Base-by-base conservation (phyloP, 2,113 vertebrate genomes). In the Sorex fumeus region DNA sequence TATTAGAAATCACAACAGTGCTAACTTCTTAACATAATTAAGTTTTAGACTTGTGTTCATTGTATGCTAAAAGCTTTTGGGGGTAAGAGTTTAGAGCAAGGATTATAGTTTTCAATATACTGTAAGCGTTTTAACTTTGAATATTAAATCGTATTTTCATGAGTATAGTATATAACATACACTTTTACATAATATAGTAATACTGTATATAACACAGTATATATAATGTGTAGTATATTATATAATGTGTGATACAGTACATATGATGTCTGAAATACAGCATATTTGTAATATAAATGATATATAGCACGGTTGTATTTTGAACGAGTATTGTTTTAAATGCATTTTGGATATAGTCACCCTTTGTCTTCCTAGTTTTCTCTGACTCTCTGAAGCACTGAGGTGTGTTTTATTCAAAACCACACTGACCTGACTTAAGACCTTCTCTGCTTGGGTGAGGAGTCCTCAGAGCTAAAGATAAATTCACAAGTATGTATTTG, bases 261-360 rank as follows among this genome's bases (percentile, higher is more conserved):
- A 53, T 53, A 15, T 53, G 9, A 13, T 53, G 50, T 19, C 53
- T 53, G 53, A 8, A 53, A 53, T 53, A 12, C 18, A 53, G 13
- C 53, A 53, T 53, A 53, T 53, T 15, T 53, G 15, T 53, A 53
- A 53, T 53, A 53, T 53, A 53, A 53, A 53, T 53, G 18, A 53
- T 53, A 53, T 19, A 53, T 83, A 74, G 13, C 53, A 36, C 19
- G 53, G n/a, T 94, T 79, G 16, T 85, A 43, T 90, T 85, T 91
- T 92, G 91, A 90, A 85, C 77, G 87, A 90, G 82, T 96, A 74
- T 86, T 88, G 25, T 88, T 93, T 81, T 90, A 78, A 85, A 75
- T 32, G 70, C 64, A 53, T 18, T 88, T 91, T 72, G 70, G 87
- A 77, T 80, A 93, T 76, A 85, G 34, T 78, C 4, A 74, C 18